phyloP scores from a whole-genome alignment of 2,888 invertebrate genomes.

The Netelia inedita region DNA sequence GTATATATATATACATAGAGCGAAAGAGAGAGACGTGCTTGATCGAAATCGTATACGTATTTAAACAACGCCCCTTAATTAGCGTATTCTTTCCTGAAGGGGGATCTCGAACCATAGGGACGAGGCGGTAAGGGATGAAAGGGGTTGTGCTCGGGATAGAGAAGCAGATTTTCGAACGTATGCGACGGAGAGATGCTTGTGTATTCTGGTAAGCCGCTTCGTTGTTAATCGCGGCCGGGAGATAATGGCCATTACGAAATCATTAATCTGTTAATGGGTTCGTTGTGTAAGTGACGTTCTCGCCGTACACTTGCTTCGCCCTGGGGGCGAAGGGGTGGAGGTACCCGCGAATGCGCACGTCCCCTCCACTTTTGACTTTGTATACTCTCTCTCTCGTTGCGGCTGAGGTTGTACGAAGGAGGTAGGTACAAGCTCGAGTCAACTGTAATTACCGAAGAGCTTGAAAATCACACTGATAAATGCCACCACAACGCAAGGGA shows the following conservation, averaged over 20 bases:
- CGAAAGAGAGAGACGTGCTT: not conserved
- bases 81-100: constrained; percentile 55
- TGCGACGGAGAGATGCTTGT: constrained; percentile 26
- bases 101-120: not conserved
- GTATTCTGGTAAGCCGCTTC: constrained; percentile 58
- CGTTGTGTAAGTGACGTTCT: constrained; percentile 60
- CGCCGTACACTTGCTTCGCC: constrained; percentile 14
- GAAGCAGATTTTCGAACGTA: constrained; percentile 39
- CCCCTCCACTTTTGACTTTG: constrained; percentile 45
- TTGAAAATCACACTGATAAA: not conserved
- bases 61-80: constrained; percentile 65
- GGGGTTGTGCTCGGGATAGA: not conserved
- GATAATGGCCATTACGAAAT: constrained; percentile 78
- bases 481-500: not conserved
- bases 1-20: not conserved
- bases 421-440: not conserved
- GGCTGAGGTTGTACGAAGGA: not conserved
- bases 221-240: constrained; percentile 55
- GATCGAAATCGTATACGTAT: constrained; percentile 64
- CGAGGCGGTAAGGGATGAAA: constrained; percentile 24
- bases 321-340: not conserved
- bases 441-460: not conserved
- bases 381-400: constrained; percentile 23
- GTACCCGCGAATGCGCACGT: not conserved
- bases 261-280: constrained; percentile 82